Evolutionary conservation across 2,797 vertebrate genomes (phyloP).

Genomic region (Xyrichtys novacula): DNA sequence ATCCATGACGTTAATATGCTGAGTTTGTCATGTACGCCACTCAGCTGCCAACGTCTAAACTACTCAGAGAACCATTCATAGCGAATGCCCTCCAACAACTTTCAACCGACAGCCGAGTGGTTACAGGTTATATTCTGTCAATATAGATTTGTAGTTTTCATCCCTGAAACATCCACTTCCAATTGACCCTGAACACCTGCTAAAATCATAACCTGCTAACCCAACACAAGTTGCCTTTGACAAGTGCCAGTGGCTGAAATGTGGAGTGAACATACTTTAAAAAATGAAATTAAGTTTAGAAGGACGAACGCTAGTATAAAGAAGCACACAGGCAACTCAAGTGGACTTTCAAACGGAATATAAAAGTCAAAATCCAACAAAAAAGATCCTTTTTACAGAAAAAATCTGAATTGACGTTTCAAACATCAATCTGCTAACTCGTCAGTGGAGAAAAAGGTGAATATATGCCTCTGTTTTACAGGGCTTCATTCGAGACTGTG

Average conservation of each 20-base stretch:
- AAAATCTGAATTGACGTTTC: background rate
- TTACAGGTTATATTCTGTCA: constrained; percentile 49
- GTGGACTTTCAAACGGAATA: background rate
- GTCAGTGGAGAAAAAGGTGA: constrained; percentile 7
- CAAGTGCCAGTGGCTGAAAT: constrained; percentile 29
- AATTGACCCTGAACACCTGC: constrained; percentile 27
- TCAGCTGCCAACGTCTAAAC: background rate
- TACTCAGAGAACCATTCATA: no score
- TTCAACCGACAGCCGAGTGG: constrained; percentile 17
- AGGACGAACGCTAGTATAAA: background rate
- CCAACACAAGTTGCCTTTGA: constrained; percentile 35
- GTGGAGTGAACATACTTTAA: constrained; percentile 10
- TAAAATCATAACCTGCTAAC: constrained; percentile 22
- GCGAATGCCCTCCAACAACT: no score
- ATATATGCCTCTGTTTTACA: constrained; percentile 22
- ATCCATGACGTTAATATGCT: constrained; percentile 43
- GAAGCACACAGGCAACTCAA: background rate
- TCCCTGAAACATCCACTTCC: constrained; percentile 37
- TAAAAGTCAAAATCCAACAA: background rate
- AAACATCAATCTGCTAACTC: constrained; percentile 3
- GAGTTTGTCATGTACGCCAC: constrained; percentile 1
- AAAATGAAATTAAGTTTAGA: constrained; percentile 23
- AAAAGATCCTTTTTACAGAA: background rate
- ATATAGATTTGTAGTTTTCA: constrained; percentile 9
- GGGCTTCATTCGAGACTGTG: constrained; percentile 4